Percentiles rank a stretch among this genome's conserved stretches.
Evolutionary conservation across 2,113 vertebrate genomes (phyloP).

Genomic region (Trinectes maculatus): DNA sequence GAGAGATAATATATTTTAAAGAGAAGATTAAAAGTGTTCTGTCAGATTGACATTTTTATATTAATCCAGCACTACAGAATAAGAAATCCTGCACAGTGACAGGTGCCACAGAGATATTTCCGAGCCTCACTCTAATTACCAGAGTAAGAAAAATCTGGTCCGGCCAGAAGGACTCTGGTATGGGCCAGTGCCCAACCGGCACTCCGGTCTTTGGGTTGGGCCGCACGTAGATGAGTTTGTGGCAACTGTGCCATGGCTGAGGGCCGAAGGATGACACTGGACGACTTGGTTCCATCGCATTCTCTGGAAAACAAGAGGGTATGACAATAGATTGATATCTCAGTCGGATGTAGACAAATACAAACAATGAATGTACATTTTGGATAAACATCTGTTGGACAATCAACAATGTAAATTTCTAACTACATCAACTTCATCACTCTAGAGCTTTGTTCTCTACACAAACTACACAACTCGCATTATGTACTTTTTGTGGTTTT

Average conservation of each 20-base stretch:
- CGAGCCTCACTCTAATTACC: slow-evolving; percentile 78
- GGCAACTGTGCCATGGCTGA: slow-evolving; percentile 96
- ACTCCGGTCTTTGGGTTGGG: slow-evolving; percentile 98
- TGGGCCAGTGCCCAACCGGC: slow-evolving; percentile 97
- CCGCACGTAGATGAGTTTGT: slow-evolving; percentile 96
- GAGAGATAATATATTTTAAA: background rate
- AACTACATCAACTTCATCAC: no score
- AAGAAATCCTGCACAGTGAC: no score
- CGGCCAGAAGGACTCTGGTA: slow-evolving; percentile 98
- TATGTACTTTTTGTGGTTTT: no score
- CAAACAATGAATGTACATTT: no score
- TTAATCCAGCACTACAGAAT: background rate
- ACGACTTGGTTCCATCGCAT: slow-evolving; percentile 83
- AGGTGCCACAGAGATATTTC: background rate
- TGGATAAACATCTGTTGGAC: no score
- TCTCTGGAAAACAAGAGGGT: slow-evolving; percentile 79
- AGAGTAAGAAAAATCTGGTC: slow-evolving; percentile 97
- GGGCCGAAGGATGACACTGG: slow-evolving; percentile 75
- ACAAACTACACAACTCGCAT: no score
- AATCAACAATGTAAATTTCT: background rate
- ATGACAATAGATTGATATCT: slow-evolving; percentile 8
- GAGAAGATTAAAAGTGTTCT: background rate
- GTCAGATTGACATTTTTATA: background rate
- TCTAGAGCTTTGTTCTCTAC: no score
- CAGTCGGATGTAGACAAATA: background rate